Evolutionary conservation across 1,140 invertebrate species (phyloP).

Genomic region (Neoseiulus cucumeris): DNA sequence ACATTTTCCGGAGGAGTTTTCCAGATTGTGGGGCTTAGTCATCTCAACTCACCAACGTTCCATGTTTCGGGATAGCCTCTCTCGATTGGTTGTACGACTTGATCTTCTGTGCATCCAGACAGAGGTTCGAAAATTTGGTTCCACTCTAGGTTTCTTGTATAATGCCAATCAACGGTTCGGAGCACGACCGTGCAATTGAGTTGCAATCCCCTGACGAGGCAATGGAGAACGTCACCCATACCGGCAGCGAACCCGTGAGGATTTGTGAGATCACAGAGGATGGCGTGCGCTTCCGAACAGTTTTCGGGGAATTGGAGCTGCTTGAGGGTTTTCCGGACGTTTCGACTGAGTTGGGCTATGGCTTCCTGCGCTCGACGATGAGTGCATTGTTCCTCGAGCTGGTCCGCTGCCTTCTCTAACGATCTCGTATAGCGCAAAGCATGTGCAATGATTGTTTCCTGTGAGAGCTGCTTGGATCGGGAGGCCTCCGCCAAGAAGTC

Average conservation of each 20-base stretch:
- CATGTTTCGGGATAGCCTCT: too few relatives aligned
- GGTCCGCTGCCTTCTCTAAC: background rate
- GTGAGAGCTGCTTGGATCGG: background rate
- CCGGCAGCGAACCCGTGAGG: constrained; percentile 16
- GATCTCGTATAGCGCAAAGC: background rate
- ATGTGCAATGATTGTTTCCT: background rate
- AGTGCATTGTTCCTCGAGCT: background rate
- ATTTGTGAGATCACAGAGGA: constrained; percentile 16
- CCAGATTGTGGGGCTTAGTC: too few relatives aligned
- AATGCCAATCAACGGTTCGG: constrained; percentile 13
- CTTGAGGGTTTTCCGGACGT: background rate
- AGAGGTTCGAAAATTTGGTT: constrained; percentile 12
- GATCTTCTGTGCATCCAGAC: background rate
- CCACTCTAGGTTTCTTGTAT: constrained; percentile 11
- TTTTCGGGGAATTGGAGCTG: constrained; percentile 14
- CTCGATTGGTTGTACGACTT: too few relatives aligned
- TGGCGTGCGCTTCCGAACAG: constrained; percentile 5
- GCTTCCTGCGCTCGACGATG: background rate
- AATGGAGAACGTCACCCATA: constrained; percentile 16
- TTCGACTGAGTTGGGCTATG: background rate
- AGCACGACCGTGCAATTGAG: constrained; percentile 9
- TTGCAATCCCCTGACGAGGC: constrained; percentile 16
- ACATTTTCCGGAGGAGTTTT: too few relatives aligned
- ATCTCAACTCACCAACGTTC: too few relatives aligned
- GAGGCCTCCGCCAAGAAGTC: background rate